Evolutionary conservation across 1,140 invertebrate genomes (phyloP), one percentile per base, ranked within the genome.

Genomic region (Drosophila mayri): DNA sequence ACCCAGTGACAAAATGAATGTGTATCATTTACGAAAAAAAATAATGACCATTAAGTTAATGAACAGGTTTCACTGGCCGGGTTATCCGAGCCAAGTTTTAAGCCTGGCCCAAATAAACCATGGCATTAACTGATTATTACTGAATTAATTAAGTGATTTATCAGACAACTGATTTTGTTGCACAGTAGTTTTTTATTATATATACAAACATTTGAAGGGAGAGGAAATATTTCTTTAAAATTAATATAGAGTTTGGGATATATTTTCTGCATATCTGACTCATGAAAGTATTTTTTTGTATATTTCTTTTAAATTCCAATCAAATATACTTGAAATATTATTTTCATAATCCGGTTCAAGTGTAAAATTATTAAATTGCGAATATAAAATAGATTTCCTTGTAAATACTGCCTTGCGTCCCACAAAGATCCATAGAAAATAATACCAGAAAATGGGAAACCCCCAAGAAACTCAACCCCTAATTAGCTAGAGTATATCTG

Each of bases 111-210:
- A 75, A 76, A 81, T 81, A 40, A 65, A 73, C 62, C 62, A 20
- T 54, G 37, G 65, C 63, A 82, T 78, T 81, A 81, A 67, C 61
- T 66, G 65, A 81, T 70, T 62, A 57, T 54, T 28, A 41, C 18
- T 11, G 37, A 47, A 40, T 47, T 43, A 55, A 66, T 76, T 60
- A 75, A 54, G 46, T 60, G n/a, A 59, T 52, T 64, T 49, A 52
- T 32, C 38, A 35, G 30, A 4, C 52, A 18, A 30, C 14, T 40
- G 54, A 60, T 60, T 65, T 32, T 59, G 10, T 58, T 12, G 14
- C 18, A 58, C 18, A 35, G 11, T 52, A 37, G n/a, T 58, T 25
- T 25, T 25, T 25, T 25, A 25, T 25, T 16, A 4, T 46, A 12
- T 14, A 7, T 8, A 44, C 7, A 22, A 22, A 14, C 14, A 44